Conservation (phyloP, 2,888 invertebrate species). For the Clostera curtula region DNA sequence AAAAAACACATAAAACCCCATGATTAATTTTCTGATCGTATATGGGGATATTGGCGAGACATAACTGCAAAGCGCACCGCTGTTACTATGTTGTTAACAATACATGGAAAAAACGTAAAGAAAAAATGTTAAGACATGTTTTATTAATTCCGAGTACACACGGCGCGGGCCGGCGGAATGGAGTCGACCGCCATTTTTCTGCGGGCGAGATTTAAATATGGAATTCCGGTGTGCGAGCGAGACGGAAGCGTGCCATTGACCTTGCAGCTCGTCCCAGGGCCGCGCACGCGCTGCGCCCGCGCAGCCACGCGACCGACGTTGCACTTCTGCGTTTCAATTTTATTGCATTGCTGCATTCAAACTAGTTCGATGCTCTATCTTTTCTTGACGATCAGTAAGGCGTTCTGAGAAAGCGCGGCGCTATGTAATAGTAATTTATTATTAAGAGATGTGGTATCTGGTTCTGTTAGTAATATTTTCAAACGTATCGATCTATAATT, state of each 20-base stretch:
- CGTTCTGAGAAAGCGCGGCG: not conserved
- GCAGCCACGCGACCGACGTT: slow-evolving; percentile 28
- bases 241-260: slow-evolving; percentile 73
- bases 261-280: slow-evolving; percentile 58
- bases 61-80: slow-evolving; percentile 47
- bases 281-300: slow-evolving; percentile 57
- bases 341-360: slow-evolving; percentile 23
- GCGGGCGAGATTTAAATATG: slow-evolving; percentile 76
- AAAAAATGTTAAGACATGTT: slow-evolving; percentile 63
- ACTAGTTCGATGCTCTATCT: slow-evolving; percentile 13
- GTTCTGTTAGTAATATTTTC: too few relatives aligned
- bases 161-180: slow-evolving; percentile 58
- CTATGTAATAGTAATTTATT: too few relatives aligned
- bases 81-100: slow-evolving; percentile 54
- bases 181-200: slow-evolving; percentile 72
- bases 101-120: slow-evolving; percentile 58
- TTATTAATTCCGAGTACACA: slow-evolving; percentile 72
- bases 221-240: slow-evolving; percentile 75
- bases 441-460: too few relatives aligned
- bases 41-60: slow-evolving; percentile 27
- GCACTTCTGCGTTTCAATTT: slow-evolving; percentile 37
- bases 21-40: slow-evolving; percentile 35
- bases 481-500: too few relatives aligned
- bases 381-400: not conserved
- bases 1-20: slow-evolving; percentile 34